phyloP scores from a whole-genome alignment of 2,888 invertebrate genomes.

The Epinotia brunnichana region DNA sequence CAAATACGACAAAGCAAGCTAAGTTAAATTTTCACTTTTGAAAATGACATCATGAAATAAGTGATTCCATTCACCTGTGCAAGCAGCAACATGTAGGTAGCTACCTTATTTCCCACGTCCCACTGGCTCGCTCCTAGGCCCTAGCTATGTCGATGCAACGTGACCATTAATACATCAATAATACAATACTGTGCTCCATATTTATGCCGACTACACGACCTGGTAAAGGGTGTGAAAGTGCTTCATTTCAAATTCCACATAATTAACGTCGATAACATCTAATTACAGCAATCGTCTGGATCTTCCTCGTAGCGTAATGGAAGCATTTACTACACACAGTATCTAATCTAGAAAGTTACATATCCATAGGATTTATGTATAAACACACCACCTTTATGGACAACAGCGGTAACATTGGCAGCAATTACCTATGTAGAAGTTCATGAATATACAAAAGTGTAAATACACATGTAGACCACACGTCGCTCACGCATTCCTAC shows the following conservation, averaged over 20 bases:
- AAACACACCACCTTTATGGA: neutral
- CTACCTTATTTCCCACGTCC: no score
- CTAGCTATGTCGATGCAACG: neutral
- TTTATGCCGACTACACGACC: slow-evolving; percentile 11
- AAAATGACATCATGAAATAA: no score
- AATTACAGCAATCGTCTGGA: slow-evolving; percentile 18
- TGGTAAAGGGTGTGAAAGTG: slow-evolving; percentile 25
- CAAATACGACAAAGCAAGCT: no score
- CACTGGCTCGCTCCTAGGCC: no score
- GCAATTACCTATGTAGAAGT: slow-evolving; percentile 20
- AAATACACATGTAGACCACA: slow-evolving; percentile 47
- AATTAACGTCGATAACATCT: slow-evolving; percentile 13
- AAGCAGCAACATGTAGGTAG: no score
- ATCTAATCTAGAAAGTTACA: slow-evolving; percentile 8
- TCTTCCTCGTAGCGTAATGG: slow-evolving; percentile 24
- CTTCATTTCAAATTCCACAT: slow-evolving; percentile 26
- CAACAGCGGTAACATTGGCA: neutral
- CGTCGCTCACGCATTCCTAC: slow-evolving; percentile 50
- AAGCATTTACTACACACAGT: slow-evolving; percentile 1
- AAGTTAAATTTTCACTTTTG: no score
- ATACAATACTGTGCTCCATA: neutral
- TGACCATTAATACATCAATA: neutral
- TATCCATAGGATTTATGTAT: neutral
- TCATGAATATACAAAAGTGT: slow-evolving; percentile 31
- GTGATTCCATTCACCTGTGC: no score